Evolutionary conservation across 1,140 invertebrate genomes (phyloP).

Genomic region (Trichonephila clavipes): DNA sequence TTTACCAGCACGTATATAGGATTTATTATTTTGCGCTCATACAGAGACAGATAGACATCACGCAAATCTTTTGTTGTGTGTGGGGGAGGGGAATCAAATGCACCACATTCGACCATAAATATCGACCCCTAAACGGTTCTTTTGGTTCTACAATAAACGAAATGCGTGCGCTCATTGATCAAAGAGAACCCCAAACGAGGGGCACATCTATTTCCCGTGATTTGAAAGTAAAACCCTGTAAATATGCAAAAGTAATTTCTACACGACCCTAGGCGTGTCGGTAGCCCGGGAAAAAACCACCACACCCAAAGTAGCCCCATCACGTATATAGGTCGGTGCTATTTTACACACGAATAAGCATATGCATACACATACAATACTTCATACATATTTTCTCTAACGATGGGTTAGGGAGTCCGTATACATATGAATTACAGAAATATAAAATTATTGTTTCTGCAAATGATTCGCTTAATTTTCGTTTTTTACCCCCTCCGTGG

Average conservation of each 20-base stretch:
- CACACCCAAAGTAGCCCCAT: constrained; percentile 2
- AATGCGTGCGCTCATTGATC: not conserved
- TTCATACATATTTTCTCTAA: not conserved
- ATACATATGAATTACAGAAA: not conserved
- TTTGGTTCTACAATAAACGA: not conserved
- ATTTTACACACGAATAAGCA: not conserved
- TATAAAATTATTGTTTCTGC: not conserved
- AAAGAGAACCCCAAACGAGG: not conserved
- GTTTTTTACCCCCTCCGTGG: too few species aligned
- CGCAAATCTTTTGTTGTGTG: too few species aligned
- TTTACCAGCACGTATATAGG: too few species aligned
- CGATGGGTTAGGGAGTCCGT: not conserved
- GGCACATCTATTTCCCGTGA: not conserved
- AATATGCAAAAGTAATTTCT: constrained; percentile 32
- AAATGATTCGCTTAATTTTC: not conserved
- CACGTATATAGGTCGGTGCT: not conserved
- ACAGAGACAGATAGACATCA: too few species aligned
- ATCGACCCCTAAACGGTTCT: too few species aligned
- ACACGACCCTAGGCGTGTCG: constrained; percentile 12
- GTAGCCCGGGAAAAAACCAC: not conserved
- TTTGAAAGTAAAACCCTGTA: constrained; percentile 50
- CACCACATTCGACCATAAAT: too few species aligned
- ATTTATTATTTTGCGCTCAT: too few species aligned
- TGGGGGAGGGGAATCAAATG: too few species aligned
- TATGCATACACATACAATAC: not conserved